A percentile compares a stretch with the other conserved stretches of the same genome.
Conservation (phyloP, 2,797 vertebrate genomes). For the Aulostomus chinensis region DNA sequence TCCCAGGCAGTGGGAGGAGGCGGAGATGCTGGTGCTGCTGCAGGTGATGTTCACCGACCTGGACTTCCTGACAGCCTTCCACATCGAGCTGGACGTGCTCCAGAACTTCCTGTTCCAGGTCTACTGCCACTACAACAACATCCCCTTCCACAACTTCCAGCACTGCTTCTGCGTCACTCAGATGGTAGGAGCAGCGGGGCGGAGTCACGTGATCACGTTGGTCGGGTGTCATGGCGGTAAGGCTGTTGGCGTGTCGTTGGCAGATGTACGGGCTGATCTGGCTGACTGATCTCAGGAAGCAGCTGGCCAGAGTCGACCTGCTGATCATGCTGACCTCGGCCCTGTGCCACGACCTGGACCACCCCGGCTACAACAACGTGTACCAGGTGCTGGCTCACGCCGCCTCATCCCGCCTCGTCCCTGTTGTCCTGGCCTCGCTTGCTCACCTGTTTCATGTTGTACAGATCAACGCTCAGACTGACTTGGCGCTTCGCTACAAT, state of each 20-base stretch:
- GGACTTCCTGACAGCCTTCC: constrained; percentile 68
- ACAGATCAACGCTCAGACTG: constrained; percentile 91
- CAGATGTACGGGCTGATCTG: constrained; percentile 92
- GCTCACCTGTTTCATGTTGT: no score
- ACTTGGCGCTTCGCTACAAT: constrained; percentile 91
- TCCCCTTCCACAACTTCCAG: constrained; percentile 95
- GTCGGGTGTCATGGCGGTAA: no score
- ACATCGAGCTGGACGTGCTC: constrained; percentile 64
- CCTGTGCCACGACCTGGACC: constrained; percentile 92
- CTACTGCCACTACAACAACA: constrained; percentile 85
- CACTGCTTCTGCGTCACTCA: constrained; percentile 95
- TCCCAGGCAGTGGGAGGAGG: constrained; percentile 76
- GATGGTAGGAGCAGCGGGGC: constrained; percentile 79
- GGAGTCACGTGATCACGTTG: no score
- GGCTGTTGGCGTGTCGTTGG: neutral
- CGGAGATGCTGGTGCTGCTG: constrained; percentile 75
- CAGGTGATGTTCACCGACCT: constrained; percentile 76
- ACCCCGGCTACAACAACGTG: constrained; percentile 90
- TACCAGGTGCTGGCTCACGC: no score
- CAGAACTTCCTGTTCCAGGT: constrained; percentile 73
- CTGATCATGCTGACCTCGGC: constrained; percentile 89
- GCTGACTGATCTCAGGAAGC: constrained; percentile 87
- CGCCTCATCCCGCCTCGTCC: no score
- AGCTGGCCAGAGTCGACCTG: constrained; percentile 84
- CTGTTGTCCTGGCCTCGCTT: no score